Conservation (phyloP, 2,888 invertebrate species). For the Junonia oenone region DNA sequence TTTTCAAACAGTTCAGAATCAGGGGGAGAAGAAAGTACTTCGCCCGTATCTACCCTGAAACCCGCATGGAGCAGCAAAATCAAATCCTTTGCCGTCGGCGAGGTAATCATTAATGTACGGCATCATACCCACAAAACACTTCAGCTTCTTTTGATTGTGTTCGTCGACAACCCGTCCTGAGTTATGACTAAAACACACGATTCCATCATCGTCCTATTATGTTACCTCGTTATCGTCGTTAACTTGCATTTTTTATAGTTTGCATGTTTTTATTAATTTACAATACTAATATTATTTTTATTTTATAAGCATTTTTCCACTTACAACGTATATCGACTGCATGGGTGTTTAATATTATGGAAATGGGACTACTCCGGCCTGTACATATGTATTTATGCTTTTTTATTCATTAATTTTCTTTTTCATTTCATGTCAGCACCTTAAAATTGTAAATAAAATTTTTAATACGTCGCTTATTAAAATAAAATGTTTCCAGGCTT, state of each 20-base stretch:
- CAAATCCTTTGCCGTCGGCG: slow-evolving; percentile 78
- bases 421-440: slow-evolving; percentile 31
- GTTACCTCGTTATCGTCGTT: slow-evolving; percentile 54
- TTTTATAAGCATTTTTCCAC: slow-evolving; percentile 31
- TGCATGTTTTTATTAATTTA: slow-evolving; percentile 66
- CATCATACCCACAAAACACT: slow-evolving; percentile 62
- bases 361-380: slow-evolving; percentile 61
- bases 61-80: slow-evolving; percentile 76
- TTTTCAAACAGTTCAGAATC: slow-evolving; percentile 59
- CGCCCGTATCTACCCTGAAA: slow-evolving; percentile 60
- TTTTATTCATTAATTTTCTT: slow-evolving; percentile 48
- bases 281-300: slow-evolving; percentile 48
- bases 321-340: slow-evolving; percentile 52
- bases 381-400: slow-evolving; percentile 62
- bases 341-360: slow-evolving; percentile 69
- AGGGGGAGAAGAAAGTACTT: slow-evolving; percentile 56
- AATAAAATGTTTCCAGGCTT: slow-evolving; percentile 57
- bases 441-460: background rate
- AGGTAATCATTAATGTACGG: slow-evolving; percentile 75
- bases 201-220: slow-evolving; percentile 58
- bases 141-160: slow-evolving; percentile 77
- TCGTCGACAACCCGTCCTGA: slow-evolving; percentile 65
- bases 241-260: slow-evolving; percentile 72
- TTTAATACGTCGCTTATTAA: background rate
- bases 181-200: slow-evolving; percentile 56